Evolutionary conservation across 2,888 invertebrate species (phyloP).

Genomic region (Caenorhabditis parvicauda): DNA sequence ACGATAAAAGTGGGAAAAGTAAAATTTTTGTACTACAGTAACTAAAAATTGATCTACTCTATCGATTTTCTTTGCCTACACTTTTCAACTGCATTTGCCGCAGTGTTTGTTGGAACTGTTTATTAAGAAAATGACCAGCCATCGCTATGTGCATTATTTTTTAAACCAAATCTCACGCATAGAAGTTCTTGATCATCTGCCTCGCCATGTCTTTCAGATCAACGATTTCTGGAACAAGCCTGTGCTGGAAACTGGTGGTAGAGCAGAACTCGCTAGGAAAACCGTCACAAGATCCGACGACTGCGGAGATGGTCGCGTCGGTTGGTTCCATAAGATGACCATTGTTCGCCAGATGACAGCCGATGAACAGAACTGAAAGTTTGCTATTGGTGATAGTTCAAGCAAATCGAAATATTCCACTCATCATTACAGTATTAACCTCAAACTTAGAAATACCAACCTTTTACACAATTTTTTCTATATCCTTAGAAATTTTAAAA

Average conservation of each 20-base stretch:
- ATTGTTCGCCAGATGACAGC: conserved; percentile 19
- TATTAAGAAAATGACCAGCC: no score
- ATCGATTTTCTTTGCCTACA: no score
- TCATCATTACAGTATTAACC: no score
- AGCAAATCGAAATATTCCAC: no score
- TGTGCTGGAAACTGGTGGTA: conserved; percentile 11
- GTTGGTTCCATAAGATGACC: neutral
- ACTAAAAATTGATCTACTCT: no score
- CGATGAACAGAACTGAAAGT: conserved; percentile 17
- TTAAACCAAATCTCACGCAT: no score
- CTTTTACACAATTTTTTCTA: neutral
- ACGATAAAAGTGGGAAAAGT: no score
- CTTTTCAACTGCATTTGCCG: no score
- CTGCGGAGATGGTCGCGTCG: conserved; percentile 15
- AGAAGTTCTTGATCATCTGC: conserved; percentile 17
- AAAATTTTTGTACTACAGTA: no score
- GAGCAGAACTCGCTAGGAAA: conserved; percentile 20
- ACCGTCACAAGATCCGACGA: conserved; percentile 24
- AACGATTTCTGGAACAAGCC: conserved; percentile 3
- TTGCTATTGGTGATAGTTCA: no score
- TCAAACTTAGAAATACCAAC: neutral
- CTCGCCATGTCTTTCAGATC: conserved; percentile 14
- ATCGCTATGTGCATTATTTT: no score
- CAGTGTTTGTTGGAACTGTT: no score
- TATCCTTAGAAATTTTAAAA: neutral